Conservation (phyloP, 53 echinoderm and acorn worm genomes). For the Stichopus horrens region DNA sequence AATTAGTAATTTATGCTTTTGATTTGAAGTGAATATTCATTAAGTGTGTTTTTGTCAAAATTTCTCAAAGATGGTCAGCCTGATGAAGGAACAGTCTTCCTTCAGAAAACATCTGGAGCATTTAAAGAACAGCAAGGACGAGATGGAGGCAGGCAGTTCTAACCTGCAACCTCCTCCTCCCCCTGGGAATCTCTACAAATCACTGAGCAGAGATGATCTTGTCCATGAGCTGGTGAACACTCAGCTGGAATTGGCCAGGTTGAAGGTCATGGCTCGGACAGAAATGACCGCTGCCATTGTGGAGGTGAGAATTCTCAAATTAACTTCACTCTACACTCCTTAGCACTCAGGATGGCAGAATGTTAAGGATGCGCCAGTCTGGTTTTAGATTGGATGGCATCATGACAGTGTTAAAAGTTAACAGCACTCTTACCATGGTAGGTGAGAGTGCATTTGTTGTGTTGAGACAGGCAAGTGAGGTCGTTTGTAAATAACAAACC, state of each 20-base stretch:
- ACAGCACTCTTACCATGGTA: too few relatives aligned
- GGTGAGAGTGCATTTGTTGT: too few relatives aligned
- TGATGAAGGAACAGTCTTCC: constrained; percentile 65
- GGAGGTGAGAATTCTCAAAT: constrained; percentile 45
- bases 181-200: constrained; percentile 20
- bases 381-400: neutral
- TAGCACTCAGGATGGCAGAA: neutral
- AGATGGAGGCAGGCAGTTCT: neutral
- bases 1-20: too few relatives aligned
- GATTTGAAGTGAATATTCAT: too few relatives aligned
- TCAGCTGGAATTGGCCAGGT: constrained; percentile 55
- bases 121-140: neutral
- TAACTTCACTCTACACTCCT: neutral
- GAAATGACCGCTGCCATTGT: constrained; percentile 61
- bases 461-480: too few relatives aligned
- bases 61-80: constrained; percentile 55
- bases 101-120: constrained; percentile 52
- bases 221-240: constrained; percentile 50
- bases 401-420: neutral
- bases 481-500: too few relatives aligned
- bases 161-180: neutral
- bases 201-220: constrained; percentile 41
- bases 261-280: constrained; percentile 50
- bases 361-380: neutral
- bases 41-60: neutral